Conservation (phyloP, 2,113 vertebrate species). For the Epinephelus cyanopodus region DNA sequence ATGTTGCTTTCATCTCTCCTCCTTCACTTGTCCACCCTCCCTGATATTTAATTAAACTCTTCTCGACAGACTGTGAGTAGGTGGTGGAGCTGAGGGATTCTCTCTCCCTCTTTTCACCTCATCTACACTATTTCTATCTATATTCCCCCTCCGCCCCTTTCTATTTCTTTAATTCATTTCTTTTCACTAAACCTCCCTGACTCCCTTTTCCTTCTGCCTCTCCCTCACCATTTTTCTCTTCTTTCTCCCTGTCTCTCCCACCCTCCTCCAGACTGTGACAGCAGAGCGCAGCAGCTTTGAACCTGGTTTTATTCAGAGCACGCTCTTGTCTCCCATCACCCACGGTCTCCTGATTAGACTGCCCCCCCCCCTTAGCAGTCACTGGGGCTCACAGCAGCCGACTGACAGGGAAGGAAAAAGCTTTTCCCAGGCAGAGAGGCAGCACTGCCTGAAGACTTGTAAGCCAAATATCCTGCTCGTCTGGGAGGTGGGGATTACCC, state of each 20-base stretch:
- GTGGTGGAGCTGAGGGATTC: constrained; percentile 19
- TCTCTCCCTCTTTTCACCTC: constrained; percentile 11
- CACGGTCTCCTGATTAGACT: constrained; percentile 70
- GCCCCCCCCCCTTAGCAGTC: constrained; percentile 38
- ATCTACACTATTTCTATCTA: constrained; percentile 9
- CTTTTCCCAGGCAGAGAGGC: constrained; percentile 62
- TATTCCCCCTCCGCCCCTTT: neutral
- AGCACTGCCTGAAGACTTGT: constrained; percentile 52
- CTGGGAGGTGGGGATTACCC: constrained; percentile 59
- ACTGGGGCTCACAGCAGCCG: constrained; percentile 50
- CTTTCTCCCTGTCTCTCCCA: neutral
- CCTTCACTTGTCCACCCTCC: constrained; percentile 3
- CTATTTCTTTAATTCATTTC: constrained; percentile 6
- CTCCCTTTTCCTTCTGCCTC: neutral
- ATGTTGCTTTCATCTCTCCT: constrained; percentile 20
- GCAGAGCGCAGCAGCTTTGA: constrained; percentile 25
- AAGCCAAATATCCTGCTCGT: constrained; percentile 61
- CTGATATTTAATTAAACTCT: constrained; percentile 50
- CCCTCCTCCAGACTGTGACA: constrained; percentile 36
- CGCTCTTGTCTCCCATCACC: constrained; percentile 66
- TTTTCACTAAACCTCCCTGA: constrained; percentile 23
- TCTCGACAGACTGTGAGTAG: constrained; percentile 46
- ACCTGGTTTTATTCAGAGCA: constrained; percentile 67
- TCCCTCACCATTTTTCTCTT: neutral
- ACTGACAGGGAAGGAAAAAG: constrained; percentile 63